These are phyloP conservation scores for Montipora cactus DNA, from an alignment of 64 coral and sea anemone genomes.

Conservation along the genomic window DNA sequence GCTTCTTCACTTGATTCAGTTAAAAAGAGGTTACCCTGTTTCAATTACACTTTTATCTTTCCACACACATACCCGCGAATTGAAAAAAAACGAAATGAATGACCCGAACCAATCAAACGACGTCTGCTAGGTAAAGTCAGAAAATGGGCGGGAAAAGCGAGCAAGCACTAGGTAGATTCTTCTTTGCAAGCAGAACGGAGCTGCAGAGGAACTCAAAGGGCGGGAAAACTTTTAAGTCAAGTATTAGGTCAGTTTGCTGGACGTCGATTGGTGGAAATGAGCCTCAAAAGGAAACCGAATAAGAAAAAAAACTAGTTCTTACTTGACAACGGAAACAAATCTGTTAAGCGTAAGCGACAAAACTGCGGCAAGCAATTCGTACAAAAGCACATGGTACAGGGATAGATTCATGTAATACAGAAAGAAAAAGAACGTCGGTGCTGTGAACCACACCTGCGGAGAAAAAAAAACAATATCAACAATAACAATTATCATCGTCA, in stretches of 20 bases:
- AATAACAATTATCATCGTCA: no score
- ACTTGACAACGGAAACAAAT: conserved; percentile 76
- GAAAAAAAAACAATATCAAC: not conserved
- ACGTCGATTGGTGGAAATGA: not conserved
- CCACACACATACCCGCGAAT: no score
- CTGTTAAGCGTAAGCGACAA: conserved; percentile 75
- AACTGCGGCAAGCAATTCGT: conserved; percentile 69
- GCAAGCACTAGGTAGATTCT: no score
- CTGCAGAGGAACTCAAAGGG: not conserved
- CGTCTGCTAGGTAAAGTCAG: not conserved
- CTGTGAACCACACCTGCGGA: conserved; percentile 90
- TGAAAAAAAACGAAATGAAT: no score
- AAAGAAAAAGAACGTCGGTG: conserved; percentile 88
- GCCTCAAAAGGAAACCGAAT: no score
- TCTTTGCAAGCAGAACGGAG: no score
- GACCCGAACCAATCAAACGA: not conserved
- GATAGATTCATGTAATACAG: conserved; percentile 92
- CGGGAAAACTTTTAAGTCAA: not conserved
- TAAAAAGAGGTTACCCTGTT: no score
- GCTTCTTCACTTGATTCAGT: no score
- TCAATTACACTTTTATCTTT: no score
- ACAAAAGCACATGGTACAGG: conserved; percentile 77
- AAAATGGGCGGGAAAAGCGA: not conserved
- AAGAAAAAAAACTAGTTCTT: conserved; percentile 9
- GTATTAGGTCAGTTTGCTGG: not conserved